Evolutionary conservation across 2,113 vertebrate species (phyloP).

Genomic region (Albula glossodonta): DNA sequence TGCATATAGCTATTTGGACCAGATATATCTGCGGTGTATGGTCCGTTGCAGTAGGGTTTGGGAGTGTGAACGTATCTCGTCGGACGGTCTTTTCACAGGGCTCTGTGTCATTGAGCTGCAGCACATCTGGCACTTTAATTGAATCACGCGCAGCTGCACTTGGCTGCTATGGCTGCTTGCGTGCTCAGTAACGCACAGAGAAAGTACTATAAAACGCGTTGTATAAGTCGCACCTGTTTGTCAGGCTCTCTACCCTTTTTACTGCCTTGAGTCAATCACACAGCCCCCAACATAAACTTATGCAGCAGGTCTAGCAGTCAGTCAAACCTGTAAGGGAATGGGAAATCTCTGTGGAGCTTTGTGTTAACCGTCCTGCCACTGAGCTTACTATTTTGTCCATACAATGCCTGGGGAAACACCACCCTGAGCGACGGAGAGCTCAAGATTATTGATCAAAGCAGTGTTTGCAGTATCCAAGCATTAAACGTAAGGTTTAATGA

Average conservation of each 20-base stretch:
- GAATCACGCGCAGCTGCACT: background rate
- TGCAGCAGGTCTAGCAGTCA: too few species aligned
- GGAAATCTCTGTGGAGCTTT: too few species aligned
- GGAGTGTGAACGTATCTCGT: background rate
- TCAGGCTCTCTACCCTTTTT: slow-evolving; percentile 32
- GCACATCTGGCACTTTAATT: slow-evolving; percentile 15
- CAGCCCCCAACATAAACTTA: too few species aligned
- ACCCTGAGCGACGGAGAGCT: background rate
- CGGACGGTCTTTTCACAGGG: background rate
- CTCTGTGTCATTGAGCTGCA: background rate
- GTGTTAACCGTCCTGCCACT: too few species aligned
- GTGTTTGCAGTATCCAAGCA: background rate
- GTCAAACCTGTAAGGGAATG: too few species aligned
- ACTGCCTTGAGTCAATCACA: slow-evolving; percentile 10
- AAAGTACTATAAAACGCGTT: slow-evolving; percentile 39
- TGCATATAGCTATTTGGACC: background rate
- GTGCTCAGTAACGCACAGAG: slow-evolving; percentile 23
- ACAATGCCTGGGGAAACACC: background rate
- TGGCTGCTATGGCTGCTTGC: background rate
- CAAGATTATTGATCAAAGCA: background rate
- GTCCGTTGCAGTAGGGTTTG: background rate
- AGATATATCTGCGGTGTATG: background rate
- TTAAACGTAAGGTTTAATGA: background rate
- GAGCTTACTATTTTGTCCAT: too few species aligned
- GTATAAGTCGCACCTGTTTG: slow-evolving; percentile 39